Base-by-base conservation (phyloP, 2,888 invertebrate genomes). In the Pteria penguin region DNA sequence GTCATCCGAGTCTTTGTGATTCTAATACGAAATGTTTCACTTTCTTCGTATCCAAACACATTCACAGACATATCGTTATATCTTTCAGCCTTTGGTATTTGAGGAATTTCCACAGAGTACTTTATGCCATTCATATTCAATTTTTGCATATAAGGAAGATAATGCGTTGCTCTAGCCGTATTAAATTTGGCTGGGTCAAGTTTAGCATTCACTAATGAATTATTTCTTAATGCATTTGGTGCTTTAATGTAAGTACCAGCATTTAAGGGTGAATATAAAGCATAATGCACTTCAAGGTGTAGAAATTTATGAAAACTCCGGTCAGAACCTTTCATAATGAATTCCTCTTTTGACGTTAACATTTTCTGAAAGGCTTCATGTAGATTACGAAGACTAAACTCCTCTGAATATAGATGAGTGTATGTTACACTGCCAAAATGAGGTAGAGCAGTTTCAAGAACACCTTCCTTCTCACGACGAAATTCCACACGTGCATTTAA, bases 291-390 rank as follows among this genome's bases (percentile, higher is more conserved):
- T n/a, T n/a, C n/a, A n/a, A n/a, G n/a, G n/a, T n/a, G n/a, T n/a
- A n/a, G n/a, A n/a, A 81, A 75, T 52, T 72, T 75, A 36, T 73
- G 70, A 2, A 81, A 22, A 32, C 67, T 57, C 79, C 73, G 79
- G n/a, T 73, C 79, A 36, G 77, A 77, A 2, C 73, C 29, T 27
- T 81, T 77, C 69, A 68, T 26, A n/a, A n/a, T n/a, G n/a, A n/a
- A n/a, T n/a, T n/a, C n/a, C n/a, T n/a, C n/a, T n/a, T n/a, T n/a
- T n/a, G 72, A 69, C 26, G 65, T 45, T 65, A 75, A 81, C 76
- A 79, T 75, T 73, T 81, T 79, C 52, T 81, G 79, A 31, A 78
- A 75, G 52, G 63, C 33, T 72, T 75, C 75, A 69, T 67, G 75
- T 26, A 80, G 8, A 32, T 75, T 61, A 5, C 77, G 66, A 26